These are phyloP conservation scores for Troilus luridus DNA, from an alignment of 2,888 invertebrate genomes.

Conservation along the genomic window DNA sequence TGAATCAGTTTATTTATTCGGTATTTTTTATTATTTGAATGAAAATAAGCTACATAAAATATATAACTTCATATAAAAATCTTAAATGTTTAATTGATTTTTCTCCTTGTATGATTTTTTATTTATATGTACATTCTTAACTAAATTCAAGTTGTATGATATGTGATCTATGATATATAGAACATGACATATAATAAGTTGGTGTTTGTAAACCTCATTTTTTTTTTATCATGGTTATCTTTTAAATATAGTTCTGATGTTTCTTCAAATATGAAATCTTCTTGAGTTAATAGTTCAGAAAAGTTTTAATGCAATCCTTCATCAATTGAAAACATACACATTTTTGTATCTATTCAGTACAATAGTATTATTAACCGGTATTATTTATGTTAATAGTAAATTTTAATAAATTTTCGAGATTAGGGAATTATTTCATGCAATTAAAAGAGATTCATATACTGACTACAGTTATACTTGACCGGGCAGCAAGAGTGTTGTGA, in stretches of 20 bases:
- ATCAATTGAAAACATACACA: background rate
- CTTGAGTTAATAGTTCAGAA: background rate
- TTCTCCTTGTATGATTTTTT: too few species aligned
- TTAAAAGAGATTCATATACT: constrained; percentile 57
- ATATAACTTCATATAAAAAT: too few species aligned
- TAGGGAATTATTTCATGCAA: background rate
- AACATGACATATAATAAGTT: too few species aligned
- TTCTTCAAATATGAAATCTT: background rate
- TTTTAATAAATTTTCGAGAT: background rate
- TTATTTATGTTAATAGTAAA: background rate
- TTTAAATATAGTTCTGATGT: background rate
- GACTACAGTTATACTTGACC: constrained; percentile 80
- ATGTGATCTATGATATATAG: background rate
- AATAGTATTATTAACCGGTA: background rate
- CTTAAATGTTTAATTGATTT: too few species aligned
- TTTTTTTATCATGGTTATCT: background rate
- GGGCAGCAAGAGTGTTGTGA: constrained; percentile 83
- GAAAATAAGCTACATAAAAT: too few species aligned
- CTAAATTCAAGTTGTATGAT: background rate
- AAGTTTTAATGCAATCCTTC: background rate
- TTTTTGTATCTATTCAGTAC: background rate
- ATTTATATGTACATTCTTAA: too few species aligned
- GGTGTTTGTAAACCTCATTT: too few species aligned
- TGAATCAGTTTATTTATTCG: too few species aligned
- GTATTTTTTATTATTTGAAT: too few species aligned